A percentile compares a stretch with the other conserved stretches of the same genome.
phyloP scores from a whole-genome alignment of 1,140 invertebrate genomes.

The Drosophila serrata region DNA sequence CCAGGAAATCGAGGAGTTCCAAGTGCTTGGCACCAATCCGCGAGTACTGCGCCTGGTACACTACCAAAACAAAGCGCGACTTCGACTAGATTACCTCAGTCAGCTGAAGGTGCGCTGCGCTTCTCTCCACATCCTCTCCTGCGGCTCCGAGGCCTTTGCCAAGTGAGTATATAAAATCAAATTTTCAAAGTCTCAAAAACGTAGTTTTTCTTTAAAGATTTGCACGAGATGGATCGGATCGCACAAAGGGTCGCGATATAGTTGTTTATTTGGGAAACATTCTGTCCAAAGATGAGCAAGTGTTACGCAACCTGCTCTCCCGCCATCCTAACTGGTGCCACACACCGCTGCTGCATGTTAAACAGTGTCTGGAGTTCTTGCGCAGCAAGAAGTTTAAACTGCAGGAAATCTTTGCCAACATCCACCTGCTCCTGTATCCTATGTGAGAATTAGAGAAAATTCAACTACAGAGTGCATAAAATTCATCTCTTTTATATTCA shows the following conservation, averaged over 20 bases:
- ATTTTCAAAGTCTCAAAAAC: neutral
- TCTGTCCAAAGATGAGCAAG: conserved; percentile 62
- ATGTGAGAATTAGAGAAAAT: conserved; percentile 75
- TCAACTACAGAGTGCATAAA: neutral
- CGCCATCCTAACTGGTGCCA: conserved; percentile 87
- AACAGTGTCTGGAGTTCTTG: conserved; percentile 86
- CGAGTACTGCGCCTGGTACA: conserved; percentile 87
- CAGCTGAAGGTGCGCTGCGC: conserved; percentile 86
- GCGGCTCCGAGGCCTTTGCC: conserved; percentile 86
- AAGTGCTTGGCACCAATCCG: conserved; percentile 86
- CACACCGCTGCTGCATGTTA: conserved; percentile 86
- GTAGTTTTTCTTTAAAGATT: conserved; percentile 81
- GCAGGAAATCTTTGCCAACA: conserved; percentile 86
- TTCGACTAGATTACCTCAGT: conserved; percentile 86
- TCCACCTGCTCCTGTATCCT: conserved; percentile 87
- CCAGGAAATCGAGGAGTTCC: conserved; percentile 86
- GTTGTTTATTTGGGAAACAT: conserved; percentile 79
- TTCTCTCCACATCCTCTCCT: conserved; percentile 87
- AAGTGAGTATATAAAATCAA: conserved; percentile 82
- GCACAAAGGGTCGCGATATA: conserved; percentile 87
- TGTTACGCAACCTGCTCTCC: conserved; percentile 83
- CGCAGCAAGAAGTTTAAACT: conserved; percentile 84
- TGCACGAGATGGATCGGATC: conserved; percentile 86
- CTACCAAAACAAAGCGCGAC: conserved; percentile 87
- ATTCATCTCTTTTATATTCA: conserved; percentile 1